Percentiles rank a stretch among this genome's conserved stretches.
These are phyloP conservation scores for Sebastes trivittatus DNA, from an alignment of 2,797 vertebrate species.

Conservation along the genomic window DNA sequence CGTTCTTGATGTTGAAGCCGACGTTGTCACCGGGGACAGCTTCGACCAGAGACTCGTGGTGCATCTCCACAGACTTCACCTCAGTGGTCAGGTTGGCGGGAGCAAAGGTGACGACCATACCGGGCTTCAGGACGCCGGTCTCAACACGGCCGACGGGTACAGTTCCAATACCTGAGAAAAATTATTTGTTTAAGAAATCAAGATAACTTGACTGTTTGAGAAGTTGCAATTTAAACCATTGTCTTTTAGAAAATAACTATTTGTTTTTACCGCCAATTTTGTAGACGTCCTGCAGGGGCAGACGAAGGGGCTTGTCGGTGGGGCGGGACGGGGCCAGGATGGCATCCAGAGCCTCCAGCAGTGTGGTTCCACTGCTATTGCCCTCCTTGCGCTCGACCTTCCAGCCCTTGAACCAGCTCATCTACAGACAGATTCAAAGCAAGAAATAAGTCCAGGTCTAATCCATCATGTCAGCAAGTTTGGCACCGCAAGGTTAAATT, in stretches of 20 bases:
- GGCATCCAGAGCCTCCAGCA: slow-evolving; percentile 93
- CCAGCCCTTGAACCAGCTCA: slow-evolving; percentile 97
- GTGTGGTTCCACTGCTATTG: slow-evolving; percentile 86
- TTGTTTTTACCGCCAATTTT: slow-evolving; percentile 90
- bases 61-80: slow-evolving; percentile 88
- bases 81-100: slow-evolving; percentile 83
- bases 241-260: accelerated
- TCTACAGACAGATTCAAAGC: slow-evolving; percentile 69
- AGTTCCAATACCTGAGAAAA: slow-evolving; percentile 81
- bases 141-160: slow-evolving; percentile 85
- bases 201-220: accelerated
- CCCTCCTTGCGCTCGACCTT: slow-evolving; percentile 93
- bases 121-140: slow-evolving; percentile 83
- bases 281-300: slow-evolving; percentile 97
- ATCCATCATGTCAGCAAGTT: accelerated
- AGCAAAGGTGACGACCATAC: slow-evolving; percentile 85
- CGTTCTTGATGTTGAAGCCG: slow-evolving; percentile 89
- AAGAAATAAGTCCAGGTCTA: background rate
- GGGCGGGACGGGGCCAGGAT: slow-evolving; percentile 93
- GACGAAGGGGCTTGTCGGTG: slow-evolving; percentile 92
- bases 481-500: accelerated
- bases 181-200: background rate
- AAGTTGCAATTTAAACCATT: accelerated
- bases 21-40: slow-evolving; percentile 85
- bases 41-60: slow-evolving; percentile 82